Conservation (phyloP, 2,797 vertebrate genomes). For the Crossoptilon crossoptilon region DNA sequence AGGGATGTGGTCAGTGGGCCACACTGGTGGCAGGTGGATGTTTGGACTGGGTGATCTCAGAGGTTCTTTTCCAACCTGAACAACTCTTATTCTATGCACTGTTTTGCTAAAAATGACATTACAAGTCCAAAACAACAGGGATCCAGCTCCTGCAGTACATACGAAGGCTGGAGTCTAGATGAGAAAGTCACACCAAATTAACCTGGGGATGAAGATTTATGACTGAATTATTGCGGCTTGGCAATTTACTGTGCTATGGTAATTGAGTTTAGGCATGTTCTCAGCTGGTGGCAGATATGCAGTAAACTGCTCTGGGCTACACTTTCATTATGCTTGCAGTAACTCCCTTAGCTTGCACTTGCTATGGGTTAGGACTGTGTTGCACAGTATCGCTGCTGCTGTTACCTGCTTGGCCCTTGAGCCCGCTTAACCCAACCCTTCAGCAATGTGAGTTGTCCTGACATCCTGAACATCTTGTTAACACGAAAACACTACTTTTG, state of each 20-base stretch:
- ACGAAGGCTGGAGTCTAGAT: neutral
- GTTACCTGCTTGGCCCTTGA: neutral
- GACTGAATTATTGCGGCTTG: neutral
- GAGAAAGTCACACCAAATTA: neutral
- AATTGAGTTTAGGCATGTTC: neutral
- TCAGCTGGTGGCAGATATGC: neutral
- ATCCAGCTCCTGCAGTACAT: neutral
- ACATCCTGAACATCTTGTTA: neutral
- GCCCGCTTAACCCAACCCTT: neutral
- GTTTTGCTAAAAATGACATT: neutral
- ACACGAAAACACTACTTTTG: neutral
- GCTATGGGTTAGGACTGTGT: neutral
- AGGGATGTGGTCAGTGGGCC: too few species aligned
- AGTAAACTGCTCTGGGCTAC: neutral
- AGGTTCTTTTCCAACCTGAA: too few species aligned
- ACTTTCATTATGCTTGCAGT: neutral
- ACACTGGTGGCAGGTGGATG: too few species aligned
- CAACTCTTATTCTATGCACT: neutral
- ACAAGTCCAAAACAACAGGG: neutral
- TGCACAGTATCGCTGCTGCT: neutral
- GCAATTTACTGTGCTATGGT: neutral
- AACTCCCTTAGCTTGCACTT: neutral
- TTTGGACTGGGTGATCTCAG: too few species aligned
- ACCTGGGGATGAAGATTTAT: neutral
- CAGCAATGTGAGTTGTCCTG: fast-evolving